Base-by-base conservation (phyloP, 2,113 vertebrate species). In the Pteruthius melanotis region DNA sequence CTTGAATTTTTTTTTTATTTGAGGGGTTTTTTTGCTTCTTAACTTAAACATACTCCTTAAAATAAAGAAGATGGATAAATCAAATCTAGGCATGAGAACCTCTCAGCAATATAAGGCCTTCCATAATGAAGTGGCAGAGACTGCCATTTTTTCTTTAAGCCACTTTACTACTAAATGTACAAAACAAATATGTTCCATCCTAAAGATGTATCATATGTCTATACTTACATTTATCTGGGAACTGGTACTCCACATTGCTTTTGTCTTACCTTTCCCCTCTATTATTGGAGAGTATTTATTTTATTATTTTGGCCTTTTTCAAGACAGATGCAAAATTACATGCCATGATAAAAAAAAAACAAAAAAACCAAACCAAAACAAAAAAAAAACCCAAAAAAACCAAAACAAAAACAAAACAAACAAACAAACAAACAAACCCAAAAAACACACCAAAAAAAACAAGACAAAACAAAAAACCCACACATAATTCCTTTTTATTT, bases 341-440 rank as follows among this genome's bases (percentile, higher is more conserved):
- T 22, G 16, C 30, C 13, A 26, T 6, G 16, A 68, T 15, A 2
- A 0, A 50, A 68, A 74, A 50, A n/a, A n/a, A 2, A 40, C 12
- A 20, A 17, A 3, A n/a, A 47, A 60, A 12, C 7, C 19, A 22
- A 74, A 27, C 40, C 11, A 42, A 42, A 11, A 42, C 40, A 33
- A 11, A 28, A 47, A 59, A 8, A 28, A 47, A 59, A 10, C 9
- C n/a, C n/a, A n/a, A 23, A 22, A 74, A 44, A 57, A 82, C 3
- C 1, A 28, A 47, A 59, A 8, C 9, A 2, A 0, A 50, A 68
- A 74, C 42, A n/a, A n/a, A 2, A 40, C 12, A 20, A 17, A 3
- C 28, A 47, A 60, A 12, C 7, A n/a, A n/a, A n/a, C n/a, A n/a
- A n/a, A n/a, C 19, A 22, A 74, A 27, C 40, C 11, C n/a, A n/a